A percentile compares a stretch with the other conserved stretches of the same genome.
Evolutionary conservation across 2,113 vertebrate genomes (phyloP).

Genomic region (Potamarius usumacintae): DNA sequence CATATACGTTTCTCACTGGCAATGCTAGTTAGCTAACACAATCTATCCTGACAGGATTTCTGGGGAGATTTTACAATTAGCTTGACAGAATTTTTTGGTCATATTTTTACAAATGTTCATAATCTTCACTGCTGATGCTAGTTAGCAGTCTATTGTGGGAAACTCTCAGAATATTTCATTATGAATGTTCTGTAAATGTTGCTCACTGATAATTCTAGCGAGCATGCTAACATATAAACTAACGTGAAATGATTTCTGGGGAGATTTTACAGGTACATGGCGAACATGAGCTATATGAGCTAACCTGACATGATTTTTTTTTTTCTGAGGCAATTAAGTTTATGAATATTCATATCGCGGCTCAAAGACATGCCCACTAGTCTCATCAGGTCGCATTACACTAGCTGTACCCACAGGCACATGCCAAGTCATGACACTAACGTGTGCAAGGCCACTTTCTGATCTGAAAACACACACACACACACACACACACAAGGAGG

Average conservation of each 20-base stretch:
- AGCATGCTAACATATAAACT: not conserved
- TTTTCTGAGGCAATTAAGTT: not conserved
- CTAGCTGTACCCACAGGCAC: not conserved
- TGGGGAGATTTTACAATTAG: not conserved
- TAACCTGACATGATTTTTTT: not conserved
- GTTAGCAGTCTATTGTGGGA: too few relatives aligned
- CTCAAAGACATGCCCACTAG: not conserved
- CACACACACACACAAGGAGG: slow-evolving; percentile 23
- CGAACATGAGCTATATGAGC: not conserved
- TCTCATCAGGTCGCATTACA: not conserved
- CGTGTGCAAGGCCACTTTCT: not conserved
- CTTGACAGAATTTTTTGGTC: not conserved
- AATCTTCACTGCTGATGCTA: not conserved
- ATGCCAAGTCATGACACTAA: not conserved
- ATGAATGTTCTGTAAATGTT: not conserved
- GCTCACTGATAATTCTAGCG: not conserved
- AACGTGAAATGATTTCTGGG: not conserved
- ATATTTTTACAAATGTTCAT: not conserved
- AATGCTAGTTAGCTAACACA: too few relatives aligned
- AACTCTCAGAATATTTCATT: too few relatives aligned
- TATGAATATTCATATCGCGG: not conserved
- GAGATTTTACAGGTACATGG: not conserved
- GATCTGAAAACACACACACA: not conserved
- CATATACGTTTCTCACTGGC: too few relatives aligned
- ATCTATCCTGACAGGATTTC: not conserved